Percentiles rank a stretch among this genome's conserved stretches.
These are phyloP conservation scores for Chaetorhynchus papuensis DNA, from an alignment of 2,113 vertebrate species.

Conservation along the genomic window DNA sequence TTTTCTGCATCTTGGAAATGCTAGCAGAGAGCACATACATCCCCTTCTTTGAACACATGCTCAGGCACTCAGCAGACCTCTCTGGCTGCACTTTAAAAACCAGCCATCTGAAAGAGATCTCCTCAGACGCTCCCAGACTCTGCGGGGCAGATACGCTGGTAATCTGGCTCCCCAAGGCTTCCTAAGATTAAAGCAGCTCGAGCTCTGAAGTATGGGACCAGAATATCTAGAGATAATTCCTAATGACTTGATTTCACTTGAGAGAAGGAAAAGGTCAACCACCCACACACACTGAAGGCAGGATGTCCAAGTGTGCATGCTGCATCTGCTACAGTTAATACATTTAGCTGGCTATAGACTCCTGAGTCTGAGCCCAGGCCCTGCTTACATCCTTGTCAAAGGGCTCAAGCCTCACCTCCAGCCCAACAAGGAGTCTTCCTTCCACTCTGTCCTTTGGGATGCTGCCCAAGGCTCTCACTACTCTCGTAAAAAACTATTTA, in stretches of 20 bases:
- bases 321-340: not conserved
- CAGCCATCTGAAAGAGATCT: conserved; percentile 1
- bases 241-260: conserved; percentile 13
- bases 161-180: not conserved
- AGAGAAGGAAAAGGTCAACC: conserved; percentile 35
- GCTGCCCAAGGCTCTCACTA: not conserved
- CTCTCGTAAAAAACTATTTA: not conserved
- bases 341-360: not conserved
- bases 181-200: not conserved
- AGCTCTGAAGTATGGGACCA: not conserved
- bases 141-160: not conserved
- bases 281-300: fast-evolving
- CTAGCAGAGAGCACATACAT: not conserved
- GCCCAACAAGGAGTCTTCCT: not conserved
- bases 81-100: not conserved
- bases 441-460: not conserved
- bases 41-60: not conserved
- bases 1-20: not conserved
- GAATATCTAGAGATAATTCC: not conserved
- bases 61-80: not conserved
- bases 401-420: not conserved
- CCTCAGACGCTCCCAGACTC: not conserved
- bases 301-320: not conserved
- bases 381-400: not conserved
- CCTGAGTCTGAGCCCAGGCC: not conserved